Evolutionary conservation across 2,797 vertebrate genomes (phyloP), one percentile per base, ranked within the genome.

Genomic region (Champsocephalus esox): DNA sequence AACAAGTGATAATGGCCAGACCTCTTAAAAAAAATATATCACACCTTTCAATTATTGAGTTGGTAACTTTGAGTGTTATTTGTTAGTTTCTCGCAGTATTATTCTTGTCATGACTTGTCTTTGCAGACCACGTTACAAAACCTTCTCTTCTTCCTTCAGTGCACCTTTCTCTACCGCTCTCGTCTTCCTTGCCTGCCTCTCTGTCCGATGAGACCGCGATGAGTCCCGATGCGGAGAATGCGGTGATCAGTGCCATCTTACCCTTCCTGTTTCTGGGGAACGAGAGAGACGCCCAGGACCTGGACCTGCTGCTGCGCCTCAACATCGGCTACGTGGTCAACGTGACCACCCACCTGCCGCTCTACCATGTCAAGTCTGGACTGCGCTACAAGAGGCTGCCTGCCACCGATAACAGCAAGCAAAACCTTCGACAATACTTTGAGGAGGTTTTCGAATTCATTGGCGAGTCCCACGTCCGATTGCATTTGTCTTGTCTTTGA

Each of bases 381-480:
- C 90, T 94, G 79, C 94, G 90, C 76, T 97, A 97, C 93, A 97
- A 97, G 85, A 84, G 96, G 73, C 92, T 97, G 44, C 96, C 96
- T 0, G 96, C 96, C 77, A 96, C 96, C 0, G 96, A 97, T 82
- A 97, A 95, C 93, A 96, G 94, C 95, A 96, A 95, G 86, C 96
- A 97, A 90, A 96, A 97, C 92, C 95, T 97, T 52, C 94, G 94
- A 28, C 96, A 97, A 77, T 97, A 97, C 87, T 97, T 97, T 32
- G 96, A 97, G 85, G 96, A 97, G 89, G 96, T 96, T 58, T 97
- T 96, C 80, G 96, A 97, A 83, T 97, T 97, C 79, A 97, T 97
- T 46, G 96, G 96, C 96, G 88, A 95, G 9, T n/a, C 8, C 14
- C 6, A 44, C 34, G 34, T 28, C 28, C 56, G 34, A 21, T 49